phyloP scores from a whole-genome alignment of 2,888 invertebrate species.

The Ryuthela nishihirai region DNA sequence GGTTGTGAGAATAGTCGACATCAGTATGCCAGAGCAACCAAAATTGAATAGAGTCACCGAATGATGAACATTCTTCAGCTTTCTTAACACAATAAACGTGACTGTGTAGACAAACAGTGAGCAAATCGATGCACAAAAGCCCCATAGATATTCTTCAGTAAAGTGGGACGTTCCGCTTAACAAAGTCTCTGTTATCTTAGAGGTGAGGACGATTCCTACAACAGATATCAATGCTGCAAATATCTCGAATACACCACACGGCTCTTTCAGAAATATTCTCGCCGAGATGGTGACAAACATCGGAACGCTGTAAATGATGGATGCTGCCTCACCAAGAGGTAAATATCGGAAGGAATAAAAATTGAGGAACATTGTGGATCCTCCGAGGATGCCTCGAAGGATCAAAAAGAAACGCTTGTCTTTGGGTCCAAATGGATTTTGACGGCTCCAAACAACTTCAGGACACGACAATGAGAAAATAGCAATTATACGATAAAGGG shows the following conservation, averaged over 20 bases:
- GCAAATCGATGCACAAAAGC: slow-evolving; percentile 76
- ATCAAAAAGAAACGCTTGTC: slow-evolving; percentile 73
- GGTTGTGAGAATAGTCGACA: slow-evolving; percentile 59
- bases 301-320: slow-evolving; percentile 86
- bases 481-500: slow-evolving; percentile 81
- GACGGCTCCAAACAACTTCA: slow-evolving; percentile 72
- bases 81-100: slow-evolving; percentile 77
- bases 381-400: slow-evolving; percentile 77
- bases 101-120: slow-evolving; percentile 74
- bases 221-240: slow-evolving; percentile 77
- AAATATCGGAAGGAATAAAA: slow-evolving; percentile 88
- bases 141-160: slow-evolving; percentile 57
- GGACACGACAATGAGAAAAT: slow-evolving; percentile 81
- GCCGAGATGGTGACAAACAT: slow-evolving; percentile 77
- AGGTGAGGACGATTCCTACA: slow-evolving; percentile 79
- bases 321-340: slow-evolving; percentile 86
- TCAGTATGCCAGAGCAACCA: slow-evolving; percentile 66
- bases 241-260: slow-evolving; percentile 79
- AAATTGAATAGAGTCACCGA: slow-evolving; percentile 87
- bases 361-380: slow-evolving; percentile 83
- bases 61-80: slow-evolving; percentile 78
- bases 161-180: slow-evolving; percentile 51
- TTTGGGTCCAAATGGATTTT: slow-evolving; percentile 69
- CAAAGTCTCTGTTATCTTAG: slow-evolving; percentile 76
- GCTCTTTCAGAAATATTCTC: slow-evolving; percentile 72